Base-by-base conservation (phyloP, 2,888 invertebrate species). In the Drosophila demipolita region DNA sequence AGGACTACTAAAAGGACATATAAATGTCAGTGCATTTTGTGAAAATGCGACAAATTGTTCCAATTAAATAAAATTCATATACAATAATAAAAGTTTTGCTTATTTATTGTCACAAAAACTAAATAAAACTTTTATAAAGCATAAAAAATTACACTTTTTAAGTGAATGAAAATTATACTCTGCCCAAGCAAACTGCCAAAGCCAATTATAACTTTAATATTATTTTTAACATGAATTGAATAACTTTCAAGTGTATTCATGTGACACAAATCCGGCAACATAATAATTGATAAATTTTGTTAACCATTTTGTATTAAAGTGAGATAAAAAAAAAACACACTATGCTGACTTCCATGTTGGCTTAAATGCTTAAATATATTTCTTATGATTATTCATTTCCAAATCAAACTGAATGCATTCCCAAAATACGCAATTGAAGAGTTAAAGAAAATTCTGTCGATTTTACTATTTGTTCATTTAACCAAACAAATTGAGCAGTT, bases 401-500 rank as follows among this genome's bases (percentile, higher is more conserved):
- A 35, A 11, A 35, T 11, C 12, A 35, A 33, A 33, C 33, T 33
- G 11, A 9, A 33, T 33, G 11, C 9, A 33, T 33, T 1, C n/a
- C n/a, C 17, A 1, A 20, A 54, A 38, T 38, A 38, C 0, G 4
- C n/a, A 38, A 40, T 26, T 40, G 5, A 7, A 55, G 26, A 38
- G n/a, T 29, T 15, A 5, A 40, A n/a, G 26, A 17, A 26, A 29
- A 29, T 29, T 6, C 20, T 15, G n/a, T 26, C 6, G 54, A 12
- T n/a, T 55, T 36, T 12, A 38, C n/a, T 26, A n/a, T 15, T 29
- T n/a, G 3, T 3, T 5, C 15, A 42, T 15, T 42, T 57, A 40
- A 6, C 40, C 40, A 32, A 57, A 57, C 32, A 32, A 57, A 57
- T 38, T 55, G 26, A 55, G 17, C 17, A 26, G 26, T 29, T 55